Evolutionary conservation across 2,113 vertebrate species (phyloP), one percentile per base, ranked within the genome.

Genomic region (Sander lucioperca): DNA sequence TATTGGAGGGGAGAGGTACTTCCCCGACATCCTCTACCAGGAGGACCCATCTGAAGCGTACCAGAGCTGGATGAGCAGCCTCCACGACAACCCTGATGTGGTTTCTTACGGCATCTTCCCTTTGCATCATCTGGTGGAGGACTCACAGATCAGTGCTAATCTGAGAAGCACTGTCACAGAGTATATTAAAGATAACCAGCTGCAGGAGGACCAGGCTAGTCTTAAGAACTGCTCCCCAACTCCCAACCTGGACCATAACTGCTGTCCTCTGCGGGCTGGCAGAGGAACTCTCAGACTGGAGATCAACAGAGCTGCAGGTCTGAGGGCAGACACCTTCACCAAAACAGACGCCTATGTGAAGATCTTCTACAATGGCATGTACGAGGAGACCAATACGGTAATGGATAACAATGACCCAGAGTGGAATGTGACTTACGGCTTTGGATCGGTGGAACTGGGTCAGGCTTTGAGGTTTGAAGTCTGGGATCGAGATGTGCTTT

Each of bases 401-500:
- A 86, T 90, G 85, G 86, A 96, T 33, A 48, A 96, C 77, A 91
- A 96, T 21, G 84, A 96, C 72, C 96, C 96, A 0, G 80, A 78
- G 10, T 96, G 96, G 96, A 94, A 96, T 13, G 71, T 23, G 2
- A 88, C 69, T 0, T 93, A 90, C 43, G 64, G 91, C 48, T 95
- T 96, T 51, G 95, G 95, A 19, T 93, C 93, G 0, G 94, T 96
- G 63, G 93, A 95, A 21, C 63, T 95, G 50, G 95, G 92, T 47
- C 92, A 93, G n/a, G 86, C 86, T 53, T 64, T 96, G 79, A 89
- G 87, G 64, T 87, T 96, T 43, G 95, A 96, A 86, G 94, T 96
- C 18, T 96, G 96, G 95, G 96, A 96, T 23, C 90, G 85, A 57
- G 96, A 96, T 5, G 91, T 96, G 23, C 5, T 92, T 19, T 95